phyloP scores from a whole-genome alignment of 2,888 invertebrate species.

The Pseudococcus jackbeardsleyi region DNA sequence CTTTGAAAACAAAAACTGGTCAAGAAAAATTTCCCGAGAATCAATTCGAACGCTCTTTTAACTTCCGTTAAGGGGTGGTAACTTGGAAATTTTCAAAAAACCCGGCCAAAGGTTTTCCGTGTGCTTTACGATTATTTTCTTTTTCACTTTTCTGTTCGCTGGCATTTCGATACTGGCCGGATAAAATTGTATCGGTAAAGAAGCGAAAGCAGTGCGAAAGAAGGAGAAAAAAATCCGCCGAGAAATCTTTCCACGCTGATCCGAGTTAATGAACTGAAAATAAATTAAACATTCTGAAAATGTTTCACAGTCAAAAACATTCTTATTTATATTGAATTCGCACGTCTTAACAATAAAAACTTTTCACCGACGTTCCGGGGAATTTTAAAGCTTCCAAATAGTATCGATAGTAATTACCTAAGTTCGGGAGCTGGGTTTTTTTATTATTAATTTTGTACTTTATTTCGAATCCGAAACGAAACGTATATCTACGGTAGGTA shows the following conservation, averaged over 20 bases:
- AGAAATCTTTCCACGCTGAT: conserved; percentile 42
- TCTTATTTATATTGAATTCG: conserved; percentile 55
- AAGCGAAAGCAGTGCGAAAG: background rate
- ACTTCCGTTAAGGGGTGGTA: conserved; percentile 33
- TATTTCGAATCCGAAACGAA: conserved; percentile 5
- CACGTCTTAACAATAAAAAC: conserved; percentile 55
- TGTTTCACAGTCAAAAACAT: conserved; percentile 48
- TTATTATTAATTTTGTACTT: conserved; percentile 37
- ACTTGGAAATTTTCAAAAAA: conserved; percentile 32
- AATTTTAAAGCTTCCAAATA: conserved; percentile 11
- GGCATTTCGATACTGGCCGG: background rate
- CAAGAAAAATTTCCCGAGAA: conserved; percentile 13
- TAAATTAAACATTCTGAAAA: conserved; percentile 52
- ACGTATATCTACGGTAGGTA: background rate
- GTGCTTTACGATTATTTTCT: conserved; percentile 49
- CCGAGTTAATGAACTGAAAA: conserved; percentile 48
- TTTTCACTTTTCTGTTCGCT: conserved; percentile 18
- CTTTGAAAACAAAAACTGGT: conserved; percentile 34
- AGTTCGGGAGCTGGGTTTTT: conserved; percentile 5
- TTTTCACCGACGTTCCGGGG: conserved; percentile 29
- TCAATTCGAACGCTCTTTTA: background rate
- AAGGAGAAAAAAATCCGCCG: background rate
- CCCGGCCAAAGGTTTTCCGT: background rate
- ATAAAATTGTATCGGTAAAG: conserved; percentile 18
- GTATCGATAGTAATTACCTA: conserved; percentile 42